phyloP scores from a whole-genome alignment of 2,113 vertebrate genomes.

The Scalopus aquaticus region DNA sequence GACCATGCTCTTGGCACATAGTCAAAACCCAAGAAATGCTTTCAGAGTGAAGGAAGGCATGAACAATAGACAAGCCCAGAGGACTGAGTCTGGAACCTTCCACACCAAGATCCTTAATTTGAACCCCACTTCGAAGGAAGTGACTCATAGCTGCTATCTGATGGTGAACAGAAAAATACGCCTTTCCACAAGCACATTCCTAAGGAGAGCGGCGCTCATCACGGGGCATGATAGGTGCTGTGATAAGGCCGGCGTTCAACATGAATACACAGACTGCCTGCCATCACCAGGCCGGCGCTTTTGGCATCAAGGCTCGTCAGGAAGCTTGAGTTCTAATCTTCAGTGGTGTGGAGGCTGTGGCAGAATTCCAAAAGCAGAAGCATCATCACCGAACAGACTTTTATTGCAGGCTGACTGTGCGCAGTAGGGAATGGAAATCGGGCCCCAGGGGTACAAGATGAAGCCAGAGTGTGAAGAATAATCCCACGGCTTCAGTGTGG shows the following conservation, averaged over 20 bases:
- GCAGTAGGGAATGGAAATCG: neutral
- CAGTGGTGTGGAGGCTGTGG: neutral
- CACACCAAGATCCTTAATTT: neutral
- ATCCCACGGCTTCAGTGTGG: neutral
- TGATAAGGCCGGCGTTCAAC: neutral
- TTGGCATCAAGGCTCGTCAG: neutral
- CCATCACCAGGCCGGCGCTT: neutral
- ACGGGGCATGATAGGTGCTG: neutral
- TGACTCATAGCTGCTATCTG: constrained; percentile 56
- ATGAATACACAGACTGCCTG: neutral
- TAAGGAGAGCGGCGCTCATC: neutral
- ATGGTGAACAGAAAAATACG: neutral
- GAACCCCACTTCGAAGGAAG: constrained; percentile 19
- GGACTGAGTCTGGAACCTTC: neutral
- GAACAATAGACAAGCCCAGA: neutral
- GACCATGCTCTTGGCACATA: neutral
- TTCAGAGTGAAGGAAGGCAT: neutral
- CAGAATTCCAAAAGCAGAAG: neutral
- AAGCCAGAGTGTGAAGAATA: neutral
- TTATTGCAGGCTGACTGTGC: neutral
- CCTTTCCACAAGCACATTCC: neutral
- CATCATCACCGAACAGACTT: neutral
- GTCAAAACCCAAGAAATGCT: constrained; percentile 13
- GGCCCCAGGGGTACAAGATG: neutral
- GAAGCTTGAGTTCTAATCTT: neutral